A percentile compares a stretch with the other conserved stretches of the same genome.
phyloP scores from a whole-genome alignment of 2,113 vertebrate genomes.

The Leucosticte australis region DNA sequence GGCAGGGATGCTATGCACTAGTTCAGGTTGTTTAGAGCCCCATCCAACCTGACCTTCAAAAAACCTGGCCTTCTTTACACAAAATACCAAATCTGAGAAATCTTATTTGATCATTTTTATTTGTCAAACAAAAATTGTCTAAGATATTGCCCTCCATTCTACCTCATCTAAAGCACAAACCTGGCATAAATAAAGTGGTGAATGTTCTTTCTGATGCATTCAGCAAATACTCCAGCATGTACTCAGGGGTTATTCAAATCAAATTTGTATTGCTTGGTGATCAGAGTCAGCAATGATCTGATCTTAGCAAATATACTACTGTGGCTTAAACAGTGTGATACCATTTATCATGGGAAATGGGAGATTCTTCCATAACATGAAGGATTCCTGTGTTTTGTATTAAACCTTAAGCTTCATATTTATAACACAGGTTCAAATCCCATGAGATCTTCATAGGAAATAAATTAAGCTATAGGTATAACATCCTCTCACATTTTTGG shows the following conservation, averaged over 20 bases:
- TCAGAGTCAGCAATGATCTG: neutral
- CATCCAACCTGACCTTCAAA: neutral
- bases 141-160: neutral
- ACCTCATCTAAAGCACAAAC: neutral
- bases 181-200: neutral
- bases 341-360: neutral
- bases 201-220: neutral
- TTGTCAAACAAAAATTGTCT: neutral
- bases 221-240: neutral
- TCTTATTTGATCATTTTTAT: neutral
- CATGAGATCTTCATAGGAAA: constrained; percentile 18
- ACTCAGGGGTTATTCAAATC: neutral
- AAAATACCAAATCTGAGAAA: neutral
- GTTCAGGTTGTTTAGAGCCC: neutral
- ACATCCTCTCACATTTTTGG: constrained; percentile 50
- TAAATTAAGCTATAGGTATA: constrained; percentile 61
- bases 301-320: neutral
- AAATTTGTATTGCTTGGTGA: neutral
- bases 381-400: constrained; percentile 10
- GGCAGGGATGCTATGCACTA: neutral
- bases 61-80: neutral
- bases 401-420: constrained; percentile 43
- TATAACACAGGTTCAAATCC: constrained; percentile 19
- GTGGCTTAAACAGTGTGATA: neutral
- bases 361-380: neutral